Evolutionary conservation across 2,797 vertebrate genomes (phyloP), one percentile per base, ranked within the genome.

Genomic region (Nyctibius grandis): DNA sequence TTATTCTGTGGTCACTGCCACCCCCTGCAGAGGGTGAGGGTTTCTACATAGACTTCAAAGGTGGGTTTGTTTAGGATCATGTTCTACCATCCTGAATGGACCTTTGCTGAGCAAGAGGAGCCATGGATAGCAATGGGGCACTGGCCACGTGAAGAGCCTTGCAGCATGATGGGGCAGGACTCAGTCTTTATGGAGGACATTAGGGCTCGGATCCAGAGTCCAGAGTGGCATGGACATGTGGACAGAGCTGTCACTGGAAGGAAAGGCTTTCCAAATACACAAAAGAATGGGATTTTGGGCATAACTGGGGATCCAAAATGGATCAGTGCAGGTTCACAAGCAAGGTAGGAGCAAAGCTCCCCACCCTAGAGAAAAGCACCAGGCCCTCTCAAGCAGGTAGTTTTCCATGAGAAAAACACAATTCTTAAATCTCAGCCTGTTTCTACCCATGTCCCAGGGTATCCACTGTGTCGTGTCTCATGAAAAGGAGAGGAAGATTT

Each of bases 141-240:
- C 38, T 75, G 73, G 5, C 22, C 0, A 0, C 1, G 1, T 64
- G 38, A 53, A 54, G 2, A 36, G 11, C 8, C 12, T 72, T 26
- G 5, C 7, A 50, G 42, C 5, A 3, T 1, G 3, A 45, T 9
- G 47, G 31, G 8, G 25, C 50, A 69, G 54, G 42, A 69, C 25
- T 3, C 65, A 88, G 3, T 11, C 18, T 54, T 69, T 12, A 44
- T 1, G 3, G 36, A 65, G 12, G 34, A 12, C 29, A 28, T 28
- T 26, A 74, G n/a, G 22, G 17, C 42, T 47, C 5, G 4, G 20
- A 59, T 72, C 9, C 9, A 22, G 54, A 20, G 36, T 67, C 18
- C 22, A 47, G 57, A 64, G 45, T 21, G 23, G 8, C 36, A 34
- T 4, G 36, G 57, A 48, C 23, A 5, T 9, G 9, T 13, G 23